Evolutionary conservation across 2,888 invertebrate genomes (phyloP).

Genomic region (Rotaria socialis): DNA sequence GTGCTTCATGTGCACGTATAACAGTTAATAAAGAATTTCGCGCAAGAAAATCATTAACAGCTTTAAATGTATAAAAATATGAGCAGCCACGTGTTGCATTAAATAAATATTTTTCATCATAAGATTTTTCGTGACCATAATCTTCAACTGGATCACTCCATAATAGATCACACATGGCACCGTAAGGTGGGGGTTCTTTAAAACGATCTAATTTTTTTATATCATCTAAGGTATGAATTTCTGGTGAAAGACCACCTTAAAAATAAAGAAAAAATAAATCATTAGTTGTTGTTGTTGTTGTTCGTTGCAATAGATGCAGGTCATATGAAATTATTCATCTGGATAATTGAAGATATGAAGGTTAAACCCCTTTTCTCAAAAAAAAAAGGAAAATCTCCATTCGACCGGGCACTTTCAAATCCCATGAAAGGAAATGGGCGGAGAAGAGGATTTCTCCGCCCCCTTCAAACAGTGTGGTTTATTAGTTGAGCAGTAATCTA

Average conservation of each 20-base stretch:
- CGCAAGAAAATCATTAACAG: conserved; percentile 38
- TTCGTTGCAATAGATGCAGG: too few species aligned
- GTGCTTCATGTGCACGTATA: conserved; percentile 45
- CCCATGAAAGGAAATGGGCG: too few species aligned
- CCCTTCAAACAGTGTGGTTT: too few species aligned
- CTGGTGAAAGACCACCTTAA: conserved; percentile 32
- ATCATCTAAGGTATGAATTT: conserved; percentile 31
- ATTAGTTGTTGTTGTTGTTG: too few species aligned
- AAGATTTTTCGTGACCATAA: conserved; percentile 24
- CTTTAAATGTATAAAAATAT: conserved; percentile 39
- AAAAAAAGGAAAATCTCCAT: too few species aligned
- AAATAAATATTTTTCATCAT: conserved; percentile 34
- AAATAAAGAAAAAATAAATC: neutral
- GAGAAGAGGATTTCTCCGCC: too few species aligned
- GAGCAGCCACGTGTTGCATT: conserved; percentile 44
- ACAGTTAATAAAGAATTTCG: conserved; percentile 40
- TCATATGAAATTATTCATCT: too few species aligned
- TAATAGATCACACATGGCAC: conserved; percentile 43
- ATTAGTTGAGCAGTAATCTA: too few species aligned
- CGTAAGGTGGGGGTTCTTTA: conserved; percentile 42
- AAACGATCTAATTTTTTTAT: conserved; percentile 37
- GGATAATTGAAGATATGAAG: too few species aligned
- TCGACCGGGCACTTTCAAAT: too few species aligned
- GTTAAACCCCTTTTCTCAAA: too few species aligned
- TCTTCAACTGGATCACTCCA: conserved; percentile 43